Base-by-base conservation (phyloP, 2,797 vertebrate genomes). In the Protosalanx chinensis region DNA sequence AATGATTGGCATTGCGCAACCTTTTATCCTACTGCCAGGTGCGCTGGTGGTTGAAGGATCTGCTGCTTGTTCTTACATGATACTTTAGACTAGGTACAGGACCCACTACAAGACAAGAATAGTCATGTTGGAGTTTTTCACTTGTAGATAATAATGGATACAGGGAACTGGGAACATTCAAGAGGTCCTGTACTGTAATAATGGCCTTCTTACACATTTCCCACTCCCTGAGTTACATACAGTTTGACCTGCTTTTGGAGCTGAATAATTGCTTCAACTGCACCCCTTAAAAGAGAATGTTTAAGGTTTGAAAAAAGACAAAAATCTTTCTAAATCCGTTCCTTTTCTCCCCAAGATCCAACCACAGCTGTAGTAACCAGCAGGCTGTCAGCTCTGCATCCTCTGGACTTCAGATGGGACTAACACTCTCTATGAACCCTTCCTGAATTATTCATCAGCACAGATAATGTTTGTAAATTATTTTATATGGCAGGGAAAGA, bases 401-500 rank as follows among this genome's bases (percentile, higher is more conserved):
- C 82, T 84, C 81, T 79, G 76, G 81, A 82, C 82, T 81, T 81
- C 82, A 71, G 81, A 85, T 67, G 77, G 71, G 80, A 76, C 82
- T 79, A 75, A 79, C 88, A 89, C 86, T 89, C 85, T 85, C 80
- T 75, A 20, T 86, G 83, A 91, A 89, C 79, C 65, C 84, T 71
- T 85, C 76, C 77, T 93, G 87, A 90, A 93, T 92, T 87, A 93
- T 93, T 92, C 87, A 93, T 86, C 32, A 72, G 72, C 82, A 79
- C 79, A 87, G 88, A 91, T 91, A 90, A 91, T 92, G 88, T 89
- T 87, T 84, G 88, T 88, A 93, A 92, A 93, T 93, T 84, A 92
- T 91, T 92, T 91, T 88, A 91, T 91, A 89, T 88, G 87, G 90
- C 86, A 75, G 75, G 86, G 87, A 88, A 89, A 90, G 89, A 91